A percentile compares a stretch with the other conserved stretches of the same genome.
These are phyloP conservation scores for Astatotilapia flaviijosephi DNA, from an alignment of 2,113 vertebrate species.

Conservation along the genomic window DNA sequence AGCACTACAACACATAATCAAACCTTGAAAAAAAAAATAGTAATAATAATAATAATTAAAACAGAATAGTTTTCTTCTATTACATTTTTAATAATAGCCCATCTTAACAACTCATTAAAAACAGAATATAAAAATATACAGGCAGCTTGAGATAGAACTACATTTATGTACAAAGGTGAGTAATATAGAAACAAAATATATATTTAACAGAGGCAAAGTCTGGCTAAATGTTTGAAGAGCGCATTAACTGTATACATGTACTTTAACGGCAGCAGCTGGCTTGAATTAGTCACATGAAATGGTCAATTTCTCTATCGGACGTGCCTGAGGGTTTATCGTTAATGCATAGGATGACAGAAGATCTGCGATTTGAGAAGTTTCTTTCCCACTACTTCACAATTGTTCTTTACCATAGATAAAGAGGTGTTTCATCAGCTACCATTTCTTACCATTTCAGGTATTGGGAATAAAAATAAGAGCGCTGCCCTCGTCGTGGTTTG, in stretches of 20 bases:
- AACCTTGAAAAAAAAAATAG: not conserved
- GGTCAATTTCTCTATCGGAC: not conserved
- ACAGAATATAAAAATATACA: constrained; percentile 44
- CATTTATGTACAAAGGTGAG: constrained; percentile 7
- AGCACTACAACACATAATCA: not conserved
- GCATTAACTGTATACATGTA: not conserved
- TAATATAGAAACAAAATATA: not conserved
- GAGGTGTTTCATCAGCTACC: not conserved
- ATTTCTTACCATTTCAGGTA: not conserved
- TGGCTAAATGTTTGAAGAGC: not conserved
- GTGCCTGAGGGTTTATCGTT: constrained; percentile 24
- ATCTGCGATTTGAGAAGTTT: not conserved
- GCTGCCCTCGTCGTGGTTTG: not conserved
- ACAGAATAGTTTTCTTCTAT: not conserved
- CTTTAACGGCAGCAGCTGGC: not conserved
- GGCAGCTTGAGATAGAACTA: constrained; percentile 22
- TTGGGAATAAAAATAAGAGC: not conserved
- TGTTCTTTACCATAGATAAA: not conserved
- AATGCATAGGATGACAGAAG: constrained; percentile 49
- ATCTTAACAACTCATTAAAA: constrained; percentile 12
- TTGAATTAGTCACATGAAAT: not conserved
- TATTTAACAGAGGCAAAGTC: not conserved
- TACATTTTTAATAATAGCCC: not conserved
- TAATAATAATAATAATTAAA: not conserved
- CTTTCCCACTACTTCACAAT: not conserved